Evolutionary conservation across 2,113 vertebrate genomes (phyloP), one percentile per base, ranked within the genome.

Genomic region (Prunella fulvescens): DNA sequence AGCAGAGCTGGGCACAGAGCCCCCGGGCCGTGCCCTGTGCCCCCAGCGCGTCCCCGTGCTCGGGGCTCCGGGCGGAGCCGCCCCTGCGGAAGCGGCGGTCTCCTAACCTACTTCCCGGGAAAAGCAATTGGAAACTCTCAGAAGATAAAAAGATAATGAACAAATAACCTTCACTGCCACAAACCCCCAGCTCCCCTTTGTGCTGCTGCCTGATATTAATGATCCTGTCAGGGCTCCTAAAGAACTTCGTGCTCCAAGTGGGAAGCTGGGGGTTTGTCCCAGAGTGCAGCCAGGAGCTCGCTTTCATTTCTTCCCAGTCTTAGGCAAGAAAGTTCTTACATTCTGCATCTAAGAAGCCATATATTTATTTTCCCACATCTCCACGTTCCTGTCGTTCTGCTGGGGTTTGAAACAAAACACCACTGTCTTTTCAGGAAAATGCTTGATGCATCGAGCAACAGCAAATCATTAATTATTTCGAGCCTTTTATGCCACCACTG

Each of bases 61-160:
- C 20, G 8, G 77, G 64, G 11, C 51, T 47, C 19, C 7, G 77
- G 24, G 9, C 3, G 7, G n/a, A 37, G 56, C n/a, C 40, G 64
- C 47, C 78, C 5, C 48, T 0, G 73, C 1, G 4, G 6, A 7
- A 45, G 64, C 86, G 4, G 83, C 5, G 37, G 8, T 25, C 94
- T 42, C 86, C 84, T 65, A 90, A 76, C 91, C 78, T 25, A 74
- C 9, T 87, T 91, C 89, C 73, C 42, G 1, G 84, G 31, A 67
- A 58, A n/a, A 51, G 89, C 83, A 44, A 79, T 6, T 56, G 94
- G 81, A 19, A 92, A 73, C 87, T 82, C 88, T 77, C 45, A 1
- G 78, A 42, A 94, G 93, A 91, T 57, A 50, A 89, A 87, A 77
- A 69, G 91, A 61, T 85, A 85, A 91, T 47, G 90, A 97, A 88